Conservation (phyloP, 2,113 vertebrate species). For the Sphyrna mokarran region DNA sequence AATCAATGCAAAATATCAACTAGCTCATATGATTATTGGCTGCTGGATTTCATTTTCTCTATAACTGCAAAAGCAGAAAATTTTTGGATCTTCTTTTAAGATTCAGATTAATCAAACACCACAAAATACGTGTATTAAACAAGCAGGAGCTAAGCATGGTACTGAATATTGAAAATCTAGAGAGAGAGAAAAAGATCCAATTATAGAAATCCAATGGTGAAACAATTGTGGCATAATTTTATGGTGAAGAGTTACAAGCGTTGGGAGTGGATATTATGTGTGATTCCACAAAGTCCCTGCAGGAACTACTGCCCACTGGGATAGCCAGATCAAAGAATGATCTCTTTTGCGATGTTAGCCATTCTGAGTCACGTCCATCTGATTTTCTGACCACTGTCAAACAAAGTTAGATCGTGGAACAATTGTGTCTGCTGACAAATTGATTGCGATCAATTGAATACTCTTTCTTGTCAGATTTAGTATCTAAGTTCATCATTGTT, state of each 20-base stretch:
- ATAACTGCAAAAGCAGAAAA: background rate
- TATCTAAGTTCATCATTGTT: background rate
- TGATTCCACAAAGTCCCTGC: background rate
- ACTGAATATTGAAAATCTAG: background rate
- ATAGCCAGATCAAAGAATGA: background rate
- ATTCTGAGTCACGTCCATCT: background rate
- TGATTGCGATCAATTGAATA: background rate
- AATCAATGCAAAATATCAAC: background rate
- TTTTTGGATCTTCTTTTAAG: background rate
- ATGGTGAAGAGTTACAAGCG: background rate
- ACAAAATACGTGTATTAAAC: background rate
- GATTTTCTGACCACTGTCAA: background rate
- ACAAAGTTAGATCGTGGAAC: background rate
- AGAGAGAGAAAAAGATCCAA: background rate
- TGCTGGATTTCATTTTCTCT: background rate
- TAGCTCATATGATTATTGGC: background rate
- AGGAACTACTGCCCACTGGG: background rate
- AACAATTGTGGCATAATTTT: background rate
- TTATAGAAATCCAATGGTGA: background rate
- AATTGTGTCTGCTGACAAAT: background rate
- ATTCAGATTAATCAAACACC: background rate
- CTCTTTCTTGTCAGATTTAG: background rate
- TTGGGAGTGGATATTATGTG: background rate
- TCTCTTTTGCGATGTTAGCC: background rate
- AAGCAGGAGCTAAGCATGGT: background rate